phyloP scores from a whole-genome alignment of 2,888 invertebrate species.

The Pegoplata infirma region DNA sequence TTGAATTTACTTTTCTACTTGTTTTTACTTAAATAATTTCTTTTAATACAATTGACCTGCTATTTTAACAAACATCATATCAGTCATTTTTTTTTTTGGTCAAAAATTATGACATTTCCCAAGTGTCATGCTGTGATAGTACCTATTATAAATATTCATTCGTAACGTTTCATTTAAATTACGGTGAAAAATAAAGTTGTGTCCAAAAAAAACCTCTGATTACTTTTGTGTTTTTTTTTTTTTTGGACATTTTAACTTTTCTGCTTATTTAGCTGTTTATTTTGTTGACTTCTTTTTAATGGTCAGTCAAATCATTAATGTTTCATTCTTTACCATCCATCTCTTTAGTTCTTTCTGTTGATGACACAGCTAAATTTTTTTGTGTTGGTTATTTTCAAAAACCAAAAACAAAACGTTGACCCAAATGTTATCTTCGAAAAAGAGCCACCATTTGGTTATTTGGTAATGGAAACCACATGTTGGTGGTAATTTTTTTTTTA shows the following conservation, averaged over 20 bases:
- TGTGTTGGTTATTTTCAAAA: neutral
- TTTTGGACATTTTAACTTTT: neutral
- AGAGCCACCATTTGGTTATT: slow-evolving; percentile 27
- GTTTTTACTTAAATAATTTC: too few relatives aligned
- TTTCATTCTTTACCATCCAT: neutral
- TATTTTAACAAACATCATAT: too few relatives aligned
- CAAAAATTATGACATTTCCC: too few relatives aligned
- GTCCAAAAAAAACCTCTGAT: neutral
- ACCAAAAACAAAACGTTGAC: slow-evolving; percentile 37
- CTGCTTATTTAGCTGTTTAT: slow-evolving; percentile 19
- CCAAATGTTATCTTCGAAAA: slow-evolving; percentile 35
- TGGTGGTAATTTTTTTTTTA: neutral
- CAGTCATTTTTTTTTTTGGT: too few relatives aligned
- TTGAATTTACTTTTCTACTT: too few relatives aligned
- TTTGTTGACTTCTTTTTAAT: slow-evolving; percentile 8
- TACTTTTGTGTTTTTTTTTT: neutral
- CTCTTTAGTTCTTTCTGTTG: slow-evolving; percentile 12
- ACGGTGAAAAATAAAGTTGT: too few relatives aligned
- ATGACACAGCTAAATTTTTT: slow-evolving; percentile 29
- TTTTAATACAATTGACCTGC: too few relatives aligned
- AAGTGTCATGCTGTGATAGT: too few relatives aligned
- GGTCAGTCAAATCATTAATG: slow-evolving; percentile 26
- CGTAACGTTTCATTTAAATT: too few relatives aligned
- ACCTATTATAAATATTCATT: too few relatives aligned
- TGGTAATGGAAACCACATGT: slow-evolving; percentile 48